phyloP scores from a whole-genome alignment of 2,888 invertebrate genomes.

The Ernsta delagoae region DNA sequence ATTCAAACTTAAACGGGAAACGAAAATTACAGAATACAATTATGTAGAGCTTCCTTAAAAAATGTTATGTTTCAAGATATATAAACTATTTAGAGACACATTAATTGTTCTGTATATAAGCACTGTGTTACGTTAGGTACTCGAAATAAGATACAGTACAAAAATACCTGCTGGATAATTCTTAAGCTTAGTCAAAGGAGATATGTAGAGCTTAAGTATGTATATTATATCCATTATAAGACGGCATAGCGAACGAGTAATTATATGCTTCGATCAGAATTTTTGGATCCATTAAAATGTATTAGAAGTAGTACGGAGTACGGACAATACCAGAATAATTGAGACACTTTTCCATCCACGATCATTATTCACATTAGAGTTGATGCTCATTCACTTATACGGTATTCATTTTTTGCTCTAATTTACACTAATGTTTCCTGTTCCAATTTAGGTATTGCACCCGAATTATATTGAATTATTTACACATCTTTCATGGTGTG shows the following conservation, averaged over 20 bases:
- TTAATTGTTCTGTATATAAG: no score
- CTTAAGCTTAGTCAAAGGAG: conserved; percentile 15
- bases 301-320: conserved; percentile 13
- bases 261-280: conserved; percentile 13
- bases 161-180: conserved; percentile 1
- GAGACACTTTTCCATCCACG: conserved; percentile 29
- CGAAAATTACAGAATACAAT: no score
- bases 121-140: no score
- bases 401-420: conserved; percentile 18
- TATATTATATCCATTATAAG: conserved; percentile 25
- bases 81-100: no score
- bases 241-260: conserved; percentile 43
- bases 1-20: no score
- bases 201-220: not conserved
- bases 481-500: not conserved
- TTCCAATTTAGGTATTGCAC: conserved; percentile 10
- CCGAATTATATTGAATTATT: conserved; percentile 1
- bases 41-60: no score
- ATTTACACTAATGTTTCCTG: conserved; percentile 31
- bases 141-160: not conserved
- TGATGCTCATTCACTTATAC: conserved; percentile 20
- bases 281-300: conserved; percentile 24
- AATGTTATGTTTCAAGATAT: no score
- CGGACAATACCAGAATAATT: conserved; percentile 22
- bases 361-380: conserved; percentile 24